These are phyloP conservation scores for Apocheima hispidaria DNA, from an alignment of 2,888 invertebrate genomes.

Conservation along the genomic window DNA sequence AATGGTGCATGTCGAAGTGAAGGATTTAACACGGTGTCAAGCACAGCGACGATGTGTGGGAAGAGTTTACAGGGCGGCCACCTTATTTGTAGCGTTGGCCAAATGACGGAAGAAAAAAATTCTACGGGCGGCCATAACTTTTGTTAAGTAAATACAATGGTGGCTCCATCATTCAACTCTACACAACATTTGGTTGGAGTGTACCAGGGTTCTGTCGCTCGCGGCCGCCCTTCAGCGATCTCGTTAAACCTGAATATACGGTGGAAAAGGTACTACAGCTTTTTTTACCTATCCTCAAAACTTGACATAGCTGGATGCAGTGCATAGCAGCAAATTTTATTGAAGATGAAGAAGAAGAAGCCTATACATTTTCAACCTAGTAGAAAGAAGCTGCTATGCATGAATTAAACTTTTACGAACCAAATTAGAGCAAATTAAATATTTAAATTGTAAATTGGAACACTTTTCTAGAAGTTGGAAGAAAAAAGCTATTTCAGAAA, in stretches of 20 bases:
- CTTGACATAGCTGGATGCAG: no score
- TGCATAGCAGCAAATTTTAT: no score
- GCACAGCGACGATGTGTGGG: slow-evolving; percentile 42
- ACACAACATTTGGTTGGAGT: not conserved
- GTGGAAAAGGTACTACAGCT: not conserved
- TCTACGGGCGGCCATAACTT: not conserved
- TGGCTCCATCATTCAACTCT: not conserved
- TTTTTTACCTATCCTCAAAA: not conserved
- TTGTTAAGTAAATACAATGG: not conserved
- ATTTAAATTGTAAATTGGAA: no score
- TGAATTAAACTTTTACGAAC: no score
- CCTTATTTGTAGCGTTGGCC: not conserved
- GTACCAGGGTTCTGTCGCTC: slow-evolving; percentile 1
- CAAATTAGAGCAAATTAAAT: no score
- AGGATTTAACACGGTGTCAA: slow-evolving; percentile 63
- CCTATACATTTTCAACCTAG: no score
- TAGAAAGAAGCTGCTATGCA: no score
- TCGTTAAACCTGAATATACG: not conserved
- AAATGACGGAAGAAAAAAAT: not conserved
- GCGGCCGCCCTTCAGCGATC: slow-evolving; percentile 4
- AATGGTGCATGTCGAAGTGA: slow-evolving; percentile 55
- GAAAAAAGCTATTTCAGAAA: no score
- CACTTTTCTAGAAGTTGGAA: no score
- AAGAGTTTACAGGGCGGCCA: not conserved
- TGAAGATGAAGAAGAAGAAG: no score